Evolutionary conservation across 1,140 invertebrate species (phyloP).

Genomic region (Mycetomoellerius zeteki): DNA sequence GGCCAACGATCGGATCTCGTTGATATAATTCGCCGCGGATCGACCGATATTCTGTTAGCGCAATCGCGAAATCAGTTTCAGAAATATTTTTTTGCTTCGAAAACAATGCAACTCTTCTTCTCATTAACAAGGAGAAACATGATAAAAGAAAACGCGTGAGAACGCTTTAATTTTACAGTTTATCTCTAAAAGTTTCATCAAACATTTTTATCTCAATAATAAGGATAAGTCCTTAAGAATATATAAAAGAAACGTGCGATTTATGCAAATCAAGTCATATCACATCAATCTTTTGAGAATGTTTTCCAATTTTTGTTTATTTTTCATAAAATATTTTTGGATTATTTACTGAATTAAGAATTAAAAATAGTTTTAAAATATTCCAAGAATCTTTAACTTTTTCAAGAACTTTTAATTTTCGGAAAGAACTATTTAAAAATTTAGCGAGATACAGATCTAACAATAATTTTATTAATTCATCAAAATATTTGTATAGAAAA

Average conservation of each 20-base stretch:
- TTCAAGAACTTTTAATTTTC: no score
- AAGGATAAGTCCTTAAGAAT: constrained; percentile 11
- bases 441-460: no score
- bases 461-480: no score
- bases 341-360: no score
- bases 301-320: not conserved
- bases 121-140: not conserved
- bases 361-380: no score
- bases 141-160: not conserved
- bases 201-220: constrained; percentile 31
- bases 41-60: not conserved
- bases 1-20: constrained; percentile 46
- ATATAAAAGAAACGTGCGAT: not conserved
- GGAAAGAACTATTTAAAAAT: no score
- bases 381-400: not conserved
- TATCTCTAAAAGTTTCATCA: not conserved
- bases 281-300: not conserved
- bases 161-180: not conserved
- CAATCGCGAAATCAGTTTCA: constrained; percentile 2
- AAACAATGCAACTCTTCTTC: not conserved
- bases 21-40: not conserved
- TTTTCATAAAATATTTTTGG: not conserved
- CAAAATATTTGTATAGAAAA: no score
- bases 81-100: not conserved
- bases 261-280: constrained; percentile 2